phyloP scores from a whole-genome alignment of 2,113 vertebrate genomes.

The Tursiops truncatus region DNA sequence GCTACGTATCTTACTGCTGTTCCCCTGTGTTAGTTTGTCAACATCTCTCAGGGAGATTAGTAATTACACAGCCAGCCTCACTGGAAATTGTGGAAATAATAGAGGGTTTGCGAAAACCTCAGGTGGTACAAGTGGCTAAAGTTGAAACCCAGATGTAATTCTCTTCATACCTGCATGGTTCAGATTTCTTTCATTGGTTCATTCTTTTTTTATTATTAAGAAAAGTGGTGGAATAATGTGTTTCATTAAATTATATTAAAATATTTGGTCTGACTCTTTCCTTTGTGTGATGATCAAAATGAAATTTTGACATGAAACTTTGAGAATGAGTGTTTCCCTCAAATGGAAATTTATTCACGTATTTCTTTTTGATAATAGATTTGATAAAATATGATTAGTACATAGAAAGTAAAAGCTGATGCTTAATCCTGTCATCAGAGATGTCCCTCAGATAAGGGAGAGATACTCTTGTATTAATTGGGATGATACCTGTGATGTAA shows the following conservation, averaged over 20 bases:
- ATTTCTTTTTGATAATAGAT: neutral
- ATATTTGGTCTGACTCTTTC: neutral
- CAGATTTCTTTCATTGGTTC: slow-evolving; percentile 57
- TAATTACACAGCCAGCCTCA: slow-evolving; percentile 54
- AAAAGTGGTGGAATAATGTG: neutral
- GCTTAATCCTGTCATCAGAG: neutral
- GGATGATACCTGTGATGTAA: neutral
- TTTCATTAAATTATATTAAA: slow-evolving; percentile 31
- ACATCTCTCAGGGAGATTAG: slow-evolving; percentile 57
- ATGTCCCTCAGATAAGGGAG: neutral
- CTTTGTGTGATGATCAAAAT: neutral
- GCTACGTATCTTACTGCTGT: slow-evolving; percentile 57
- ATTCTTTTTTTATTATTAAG: slow-evolving; percentile 55
- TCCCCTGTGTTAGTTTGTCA: slow-evolving; percentile 72
- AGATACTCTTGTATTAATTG: neutral
- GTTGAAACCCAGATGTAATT: slow-evolving; percentile 41
- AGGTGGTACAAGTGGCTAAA: neutral
- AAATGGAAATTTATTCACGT: neutral
- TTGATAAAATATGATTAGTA: neutral
- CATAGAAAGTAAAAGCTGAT: neutral
- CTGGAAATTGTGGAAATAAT: slow-evolving; percentile 58
- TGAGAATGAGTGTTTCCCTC: neutral
- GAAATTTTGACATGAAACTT: slow-evolving; percentile 10
- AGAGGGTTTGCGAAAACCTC: slow-evolving; percentile 14
- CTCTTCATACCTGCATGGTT: slow-evolving; percentile 5